Base-by-base conservation (phyloP, 1,140 invertebrate genomes). In the Brachystomella parvula region DNA sequence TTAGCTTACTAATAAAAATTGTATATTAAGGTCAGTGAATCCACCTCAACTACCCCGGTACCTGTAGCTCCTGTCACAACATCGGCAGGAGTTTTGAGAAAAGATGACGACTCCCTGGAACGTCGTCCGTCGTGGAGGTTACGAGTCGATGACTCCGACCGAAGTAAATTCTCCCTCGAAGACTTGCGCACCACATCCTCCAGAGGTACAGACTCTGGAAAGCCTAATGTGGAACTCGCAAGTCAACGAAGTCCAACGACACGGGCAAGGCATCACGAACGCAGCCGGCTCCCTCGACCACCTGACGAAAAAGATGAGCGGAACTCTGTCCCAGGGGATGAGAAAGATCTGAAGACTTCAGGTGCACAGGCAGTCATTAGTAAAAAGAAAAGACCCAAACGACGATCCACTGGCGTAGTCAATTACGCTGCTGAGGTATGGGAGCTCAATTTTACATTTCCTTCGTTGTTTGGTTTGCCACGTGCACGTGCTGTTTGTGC, bases 41-140 rank as follows among this genome's bases (percentile, higher is more conserved):
- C 21, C 21, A 15, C 21, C 44, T 47, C 44, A 15, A 15, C 15
- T 15, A 47, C 44, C n/a, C 9, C 21, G 29, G 32, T 60, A 28
- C 17, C 83, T 64, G 76, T 75, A 53, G 75, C 77, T 65, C 75
- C 78, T 30, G 75, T 76, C 68, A 73, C 24, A 78, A 79, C 74
- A 79, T n/a, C 79, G 64, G 76, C 58, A 24, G 15, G 15, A 60
- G 78, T 60, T 76, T 78, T 60, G 77, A 78, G 73, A 61, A 68
- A 73, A 47, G 74, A 80, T 77, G 78, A 83, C 75, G 81, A 78
- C 71, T 80, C 78, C 71, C 77, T 77, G 26, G 91, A 93, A 78
- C 84, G 90, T 68, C 84, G 90, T 75, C 90, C 91, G 1, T 93
- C 90, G 70, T 94, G 91, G 91, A 84, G 90, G 77, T 82, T 93